Base-by-base conservation (phyloP, 37 sponge, comb jelly and placozoan species). In the Axinella damicornis region DNA sequence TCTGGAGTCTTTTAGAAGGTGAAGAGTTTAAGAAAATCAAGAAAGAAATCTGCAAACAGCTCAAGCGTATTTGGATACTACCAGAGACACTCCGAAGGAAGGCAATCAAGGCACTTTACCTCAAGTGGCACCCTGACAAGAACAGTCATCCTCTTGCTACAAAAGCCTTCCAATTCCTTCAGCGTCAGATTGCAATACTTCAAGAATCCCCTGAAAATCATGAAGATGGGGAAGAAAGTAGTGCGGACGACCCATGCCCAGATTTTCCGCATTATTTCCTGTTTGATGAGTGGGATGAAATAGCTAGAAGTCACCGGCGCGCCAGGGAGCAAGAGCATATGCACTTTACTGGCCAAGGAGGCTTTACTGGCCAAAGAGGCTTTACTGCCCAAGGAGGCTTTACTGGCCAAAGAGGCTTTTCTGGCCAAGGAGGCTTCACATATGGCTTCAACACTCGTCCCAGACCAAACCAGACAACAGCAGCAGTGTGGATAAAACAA, bases 71-170 rank as follows among this genome's bases (percentile, higher is more conserved):
- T 33, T 67, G 69, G 69, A 67, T 28, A 12, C n/a, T 67, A 28
- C 31, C n/a, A 30, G 33, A 67, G 5, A 5, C 6, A 6, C 5
- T 25, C 5, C 69, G 69, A 67, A 67, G 34, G 69, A 67, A 67
- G 34, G 69, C 69, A 25, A 67, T 67, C 35, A 67, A 67, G 12
- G 69, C 69, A 19, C 20, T 67, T 46, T 90, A 79, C 52, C 75
- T 84, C 16, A 78, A 73, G 56, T 84, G 74, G 64, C 90, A 90
- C 63, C 85, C 90, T n/a, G 90, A 84, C 73, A 84, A 79, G 39
- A 88, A 88, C 35, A 2, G 5, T 5, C 69, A 67, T 25, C n/a
- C 19, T 6, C 5, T 25, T 9, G 34, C 34, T 30, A 67, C 34
- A 30, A 25, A 67, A 2, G 34, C 69, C 19, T 33, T 67, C 34